Conservation (phyloP, 2,797 vertebrate species). For the Sparus aurata region DNA sequence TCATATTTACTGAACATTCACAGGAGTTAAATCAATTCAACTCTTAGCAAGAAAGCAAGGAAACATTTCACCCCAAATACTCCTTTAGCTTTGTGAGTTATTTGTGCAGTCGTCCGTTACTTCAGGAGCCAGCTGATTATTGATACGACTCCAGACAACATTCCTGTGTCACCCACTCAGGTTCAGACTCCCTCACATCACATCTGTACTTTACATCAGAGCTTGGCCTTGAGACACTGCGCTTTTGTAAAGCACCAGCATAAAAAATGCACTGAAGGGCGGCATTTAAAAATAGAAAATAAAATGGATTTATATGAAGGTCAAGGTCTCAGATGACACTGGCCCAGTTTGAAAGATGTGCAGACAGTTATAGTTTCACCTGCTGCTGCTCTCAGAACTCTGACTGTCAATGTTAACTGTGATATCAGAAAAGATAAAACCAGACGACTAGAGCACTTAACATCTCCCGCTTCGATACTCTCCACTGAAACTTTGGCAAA, state of each 20-base stretch:
- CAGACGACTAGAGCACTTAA: background rate
- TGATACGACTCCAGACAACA: constrained; percentile 2
- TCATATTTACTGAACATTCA: background rate
- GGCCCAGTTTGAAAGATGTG: constrained; percentile 9
- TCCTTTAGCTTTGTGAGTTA: background rate
- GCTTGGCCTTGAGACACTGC: constrained; percentile 8
- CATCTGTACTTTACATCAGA: constrained; percentile 45
- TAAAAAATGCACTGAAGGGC: constrained; percentile 10
- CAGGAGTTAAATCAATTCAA: background rate
- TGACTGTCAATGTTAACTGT: constrained; percentile 11
- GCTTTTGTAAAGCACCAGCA: constrained; percentile 9
- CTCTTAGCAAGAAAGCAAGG: background rate
- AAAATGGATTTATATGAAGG: constrained; percentile 33
- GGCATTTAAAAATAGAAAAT: constrained; percentile 4
- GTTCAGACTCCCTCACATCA: background rate
- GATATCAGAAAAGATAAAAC: constrained; percentile 16
- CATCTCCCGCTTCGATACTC: background rate
- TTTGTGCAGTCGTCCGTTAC: background rate
- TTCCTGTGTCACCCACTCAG: background rate
- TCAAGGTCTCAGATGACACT: background rate
- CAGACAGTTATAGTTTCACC: constrained; percentile 19
- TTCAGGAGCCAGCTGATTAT: background rate
- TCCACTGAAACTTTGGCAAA: constrained; percentile 10
- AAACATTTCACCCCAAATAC: background rate
- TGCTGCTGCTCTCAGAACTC: background rate